Base-by-base conservation (phyloP, 2,888 invertebrate species). In the Lypha dubia region DNA sequence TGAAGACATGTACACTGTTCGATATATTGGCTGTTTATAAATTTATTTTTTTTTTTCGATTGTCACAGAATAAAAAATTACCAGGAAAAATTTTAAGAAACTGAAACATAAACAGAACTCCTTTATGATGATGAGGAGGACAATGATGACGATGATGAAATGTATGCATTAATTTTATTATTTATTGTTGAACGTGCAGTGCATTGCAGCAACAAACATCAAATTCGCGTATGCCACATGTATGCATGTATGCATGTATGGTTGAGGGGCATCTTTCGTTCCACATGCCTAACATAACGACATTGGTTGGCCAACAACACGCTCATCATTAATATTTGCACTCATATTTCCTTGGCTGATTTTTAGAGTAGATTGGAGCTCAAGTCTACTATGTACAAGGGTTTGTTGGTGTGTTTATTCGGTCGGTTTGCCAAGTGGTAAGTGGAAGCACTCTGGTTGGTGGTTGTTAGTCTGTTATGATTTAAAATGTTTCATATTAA, bases 141-240 rank as follows among this genome's bases (percentile, higher is more conserved):
- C 75, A 62, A 75, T 75, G 83, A 56, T 74, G 83, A 68, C 56
- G 83, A 68, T 79, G 83, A 77, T 84, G 82, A 84, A 86, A 86
- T 86, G 77, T 82, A 86, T 86, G 82, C 82, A 84, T 87, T 90
- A 87, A 87, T 85, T 88, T 87, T 90, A 90, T 90, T 90, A 90
- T 90, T 90, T 90, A 90, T 90, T 88, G 87, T 82, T 86, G 89
- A 86, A 89, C 90, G 90, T 90, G 91, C 87, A 86, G 79, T 82
- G 91, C 88, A 90, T 90, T 81, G 79, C 58, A 46, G 67, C 60
- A 71, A 35, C 32, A 58, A 70, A 63, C 4, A 65, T 58, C 38
- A 58, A 70, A 73, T 68, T 60, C 70, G 62, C 35, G 60, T 67
- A 80, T 76, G 76, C 22, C 51, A 58, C 51, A 65, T 24, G 79